phyloP scores from a whole-genome alignment of 2,888 invertebrate genomes.

The Pyrgus malvae region DNA sequence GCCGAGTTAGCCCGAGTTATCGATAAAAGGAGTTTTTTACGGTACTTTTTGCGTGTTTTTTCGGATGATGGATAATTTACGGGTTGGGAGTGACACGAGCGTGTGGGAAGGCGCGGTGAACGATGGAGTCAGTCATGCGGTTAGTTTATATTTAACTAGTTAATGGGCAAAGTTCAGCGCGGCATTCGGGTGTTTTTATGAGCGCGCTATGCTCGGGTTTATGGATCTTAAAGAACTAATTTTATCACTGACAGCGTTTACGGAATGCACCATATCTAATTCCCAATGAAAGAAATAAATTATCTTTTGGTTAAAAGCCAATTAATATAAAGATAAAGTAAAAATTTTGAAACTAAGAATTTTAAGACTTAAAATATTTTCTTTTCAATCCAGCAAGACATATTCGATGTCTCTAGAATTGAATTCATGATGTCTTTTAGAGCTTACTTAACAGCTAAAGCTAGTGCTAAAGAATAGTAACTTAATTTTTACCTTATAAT shows the following conservation, averaged over 20 bases:
- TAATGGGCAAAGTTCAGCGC: slow-evolving; percentile 17
- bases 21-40: slow-evolving; percentile 66
- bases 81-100: slow-evolving; percentile 61
- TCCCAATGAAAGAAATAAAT: neutral
- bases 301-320: too few species aligned
- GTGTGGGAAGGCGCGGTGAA: slow-evolving; percentile 48
- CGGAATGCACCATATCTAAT: neutral
- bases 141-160: slow-evolving; percentile 34
- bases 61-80: slow-evolving; percentile 64
- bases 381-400: too few species aligned
- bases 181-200: slow-evolving; percentile 13
- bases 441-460: too few species aligned
- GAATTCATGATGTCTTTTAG: too few species aligned
- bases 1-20: slow-evolving; percentile 54
- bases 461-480: too few species aligned
- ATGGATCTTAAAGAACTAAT: slow-evolving; percentile 19
- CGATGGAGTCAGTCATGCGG: slow-evolving; percentile 45
- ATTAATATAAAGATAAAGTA: too few species aligned
- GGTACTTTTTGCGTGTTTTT: slow-evolving; percentile 50
- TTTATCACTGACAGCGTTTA: slow-evolving; percentile 1
- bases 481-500: too few species aligned
- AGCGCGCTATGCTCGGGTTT: slow-evolving; percentile 10
- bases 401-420: too few species aligned
- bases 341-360: too few species aligned
- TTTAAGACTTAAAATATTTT: too few species aligned